Conservation (phyloP, 2,797 vertebrate genomes). For the Danio albolineatus region DNA sequence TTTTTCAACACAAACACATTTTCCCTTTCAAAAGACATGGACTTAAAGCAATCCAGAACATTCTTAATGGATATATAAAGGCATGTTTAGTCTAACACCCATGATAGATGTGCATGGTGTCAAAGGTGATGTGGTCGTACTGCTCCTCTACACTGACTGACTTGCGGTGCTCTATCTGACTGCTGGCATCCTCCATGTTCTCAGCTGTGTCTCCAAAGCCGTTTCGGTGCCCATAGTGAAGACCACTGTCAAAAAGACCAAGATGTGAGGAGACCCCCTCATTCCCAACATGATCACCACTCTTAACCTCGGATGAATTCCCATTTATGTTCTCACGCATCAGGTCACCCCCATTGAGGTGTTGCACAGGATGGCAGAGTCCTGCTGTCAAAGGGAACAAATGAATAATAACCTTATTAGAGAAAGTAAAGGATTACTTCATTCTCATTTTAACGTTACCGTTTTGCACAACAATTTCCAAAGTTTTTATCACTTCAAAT, state of each 20-base stretch:
- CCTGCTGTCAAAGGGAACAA: conserved; percentile 85
- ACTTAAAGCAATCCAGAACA: conserved; percentile 28
- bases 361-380: conserved; percentile 70
- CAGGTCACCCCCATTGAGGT: conserved; percentile 77
- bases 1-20: conserved; percentile 14
- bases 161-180: conserved; percentile 89
- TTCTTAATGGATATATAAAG: conserved; percentile 16
- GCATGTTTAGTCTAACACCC: conserved; percentile 80
- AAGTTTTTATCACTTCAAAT: no score
- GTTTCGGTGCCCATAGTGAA: conserved; percentile 85
- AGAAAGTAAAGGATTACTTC: background rate
- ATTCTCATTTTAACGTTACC: conserved; percentile 48
- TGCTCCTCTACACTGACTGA: conserved; percentile 86
- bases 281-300: conserved; percentile 26
- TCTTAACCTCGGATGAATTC: background rate
- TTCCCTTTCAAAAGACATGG: conserved; percentile 4
- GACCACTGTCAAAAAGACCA: conserved; percentile 74
- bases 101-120: conserved; percentile 90
- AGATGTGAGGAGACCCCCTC: conserved; percentile 14
- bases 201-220: conserved; percentile 86
- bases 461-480: conserved; percentile 71
- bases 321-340: conserved; percentile 66
- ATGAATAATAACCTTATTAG: conserved; percentile 60
- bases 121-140: conserved; percentile 85
- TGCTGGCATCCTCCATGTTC: conserved; percentile 83